Base-by-base conservation (phyloP, 2,113 vertebrate genomes). In the Pseudorhombus dupliciocellatus region DNA sequence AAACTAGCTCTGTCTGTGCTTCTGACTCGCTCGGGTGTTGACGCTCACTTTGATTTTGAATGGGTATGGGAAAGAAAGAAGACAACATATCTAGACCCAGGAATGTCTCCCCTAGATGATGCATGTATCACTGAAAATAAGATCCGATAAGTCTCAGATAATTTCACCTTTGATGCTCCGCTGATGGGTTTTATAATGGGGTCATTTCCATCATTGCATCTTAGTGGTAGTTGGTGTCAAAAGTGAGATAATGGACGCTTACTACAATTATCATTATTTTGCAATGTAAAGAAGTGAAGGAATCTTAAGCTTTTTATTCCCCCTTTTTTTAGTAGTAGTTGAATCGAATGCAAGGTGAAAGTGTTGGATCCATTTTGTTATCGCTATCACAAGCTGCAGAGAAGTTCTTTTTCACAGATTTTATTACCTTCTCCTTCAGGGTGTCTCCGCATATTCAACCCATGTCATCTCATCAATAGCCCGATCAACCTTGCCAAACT, bases 141-240 rank as follows among this genome's bases (percentile, higher is more conserved):
- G 68, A 80, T 51, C 54, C 63, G 40, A 73, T 51, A 63, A 82
- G 42, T 80, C 72, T 83, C 21, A 44, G 66, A 26, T 57, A 44
- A 26, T 77, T 83, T 70, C 8, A 14, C 15, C 48, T 42, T 9
- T 25, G 51, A 74, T 57, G 64, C 54, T 83, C 37, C 24, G 16
- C 58, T 61, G 44, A 26, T 50, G 46, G 4, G 51, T 77, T 69
- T 66, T 30, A 59, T 59, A 44, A 44, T 55, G 57, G 31, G 25
- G 22, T 73, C 22, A 5, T 61, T 73, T 77, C 26, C 46, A 4
- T 73, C 48, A 64, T 58, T 12, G 62, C 52, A 8, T 31, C 21
- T 69, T 10, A 54, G 52, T 21, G 46, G 31, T 63, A 66, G 73
- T 42, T 21, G 30, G 14, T 4, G 4, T 25, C 55, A 56, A 66